A percentile compares a stretch with the other conserved stretches of the same genome.
phyloP scores from a whole-genome alignment of 2,888 invertebrate genomes.

The Aethes cnicana region DNA sequence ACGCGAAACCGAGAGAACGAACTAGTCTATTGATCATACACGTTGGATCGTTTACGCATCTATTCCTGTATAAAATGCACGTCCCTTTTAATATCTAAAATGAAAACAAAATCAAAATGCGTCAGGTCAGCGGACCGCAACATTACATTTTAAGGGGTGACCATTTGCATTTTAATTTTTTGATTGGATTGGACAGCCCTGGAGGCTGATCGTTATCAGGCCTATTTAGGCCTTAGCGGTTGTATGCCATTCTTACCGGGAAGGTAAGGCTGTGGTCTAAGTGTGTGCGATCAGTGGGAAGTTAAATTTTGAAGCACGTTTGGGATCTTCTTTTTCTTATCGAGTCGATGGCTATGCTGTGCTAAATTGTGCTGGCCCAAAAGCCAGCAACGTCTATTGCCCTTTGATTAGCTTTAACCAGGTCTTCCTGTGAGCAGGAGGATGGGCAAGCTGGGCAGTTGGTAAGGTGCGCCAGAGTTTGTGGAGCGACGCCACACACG shows the following conservation, averaged over 20 bases:
- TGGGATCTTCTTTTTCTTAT: too few relatives aligned
- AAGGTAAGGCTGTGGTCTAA: constrained; percentile 1
- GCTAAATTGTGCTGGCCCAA: too few relatives aligned
- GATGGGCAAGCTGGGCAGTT: too few relatives aligned
- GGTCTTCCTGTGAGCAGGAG: too few relatives aligned
- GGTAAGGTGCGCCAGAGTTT: too few relatives aligned
- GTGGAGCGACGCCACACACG: too few relatives aligned
- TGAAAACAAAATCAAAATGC: constrained; percentile 12
- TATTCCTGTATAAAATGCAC: not conserved
- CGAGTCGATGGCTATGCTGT: too few relatives aligned
- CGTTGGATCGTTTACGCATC: too few relatives aligned
- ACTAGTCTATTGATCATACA: too few relatives aligned
- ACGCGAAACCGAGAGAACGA: too few relatives aligned
- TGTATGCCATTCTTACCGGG: constrained; percentile 26
- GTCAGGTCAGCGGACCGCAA: constrained; percentile 1
- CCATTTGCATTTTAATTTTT: constrained; percentile 25
- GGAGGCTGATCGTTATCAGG: constrained; percentile 24
- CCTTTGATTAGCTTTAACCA: too few relatives aligned
- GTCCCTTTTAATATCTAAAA: not conserved
- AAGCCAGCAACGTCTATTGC: too few relatives aligned
- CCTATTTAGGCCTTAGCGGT: constrained; percentile 30
- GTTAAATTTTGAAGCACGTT: not conserved
- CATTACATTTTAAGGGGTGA: constrained; percentile 12
- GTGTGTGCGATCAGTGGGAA: not conserved
- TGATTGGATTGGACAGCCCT: constrained; percentile 27